Base-by-base conservation (phyloP, 2,113 vertebrate genomes). In the Platysteira castanea region DNA sequence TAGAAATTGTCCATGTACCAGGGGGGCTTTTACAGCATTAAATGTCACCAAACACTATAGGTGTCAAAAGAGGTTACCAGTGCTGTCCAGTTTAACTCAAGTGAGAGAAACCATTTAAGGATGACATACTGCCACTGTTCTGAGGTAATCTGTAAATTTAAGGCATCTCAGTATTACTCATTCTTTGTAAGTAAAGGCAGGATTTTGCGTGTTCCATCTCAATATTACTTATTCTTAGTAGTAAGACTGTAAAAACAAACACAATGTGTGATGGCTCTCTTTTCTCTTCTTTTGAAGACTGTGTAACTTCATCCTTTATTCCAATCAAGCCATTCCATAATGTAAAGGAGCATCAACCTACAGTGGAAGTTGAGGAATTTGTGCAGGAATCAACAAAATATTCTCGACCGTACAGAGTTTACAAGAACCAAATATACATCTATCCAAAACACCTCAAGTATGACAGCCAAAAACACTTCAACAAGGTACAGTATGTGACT, bases 401-500 rank as follows among this genome's bases (percentile, higher is more conserved):
- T 83, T 98, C 98, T n/a, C 99, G 98, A 67, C 99, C 99, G 41
- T 98, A 99, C 74, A 98, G 98, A 81, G 98, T 98, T 30, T 99
- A 99, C 97, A 99, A 98, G 97, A 99, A 99, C 98, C 99, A 99
- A 97, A 98, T 99, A 97, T 99, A 99, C n/a, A 89, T 99, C 42
- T 99, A 99, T 89, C 99, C 99, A 47, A 99, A 98, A 94, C 99
- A 99, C 93, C 99, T 99, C 65, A 99, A 99, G 79, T 99, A 99
- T 11, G 99, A 99, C 90, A 99, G 98, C 94, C 99, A 99, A 98
- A 99, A 99, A 97, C 99, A 98, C 94, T 99, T 99, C 84, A 99
- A 98, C 95, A 99, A 99, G 99, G 99, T 99, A 98, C 41, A 35
- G 60, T 31, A 9, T 37, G 64, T 17, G 65, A 30, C 27, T 23